Percentiles rank a stretch among this genome's conserved stretches.
Evolutionary conservation across 2,797 vertebrate species (phyloP).

Genomic region (Eulemur rubriventer): DNA sequence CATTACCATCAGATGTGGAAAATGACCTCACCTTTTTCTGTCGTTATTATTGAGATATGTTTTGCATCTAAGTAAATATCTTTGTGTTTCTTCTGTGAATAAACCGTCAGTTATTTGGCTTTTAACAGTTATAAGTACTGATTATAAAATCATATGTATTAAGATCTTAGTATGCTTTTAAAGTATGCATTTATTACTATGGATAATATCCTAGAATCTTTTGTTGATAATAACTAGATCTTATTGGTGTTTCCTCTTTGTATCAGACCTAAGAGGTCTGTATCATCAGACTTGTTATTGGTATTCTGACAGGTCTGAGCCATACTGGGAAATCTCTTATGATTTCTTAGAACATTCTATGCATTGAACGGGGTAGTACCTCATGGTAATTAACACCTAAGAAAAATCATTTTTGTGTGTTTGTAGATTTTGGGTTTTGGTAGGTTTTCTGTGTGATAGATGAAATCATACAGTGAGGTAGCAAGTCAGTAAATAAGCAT

Average conservation of each 20-base stretch:
- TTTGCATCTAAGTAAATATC: background rate
- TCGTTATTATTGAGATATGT: background rate
- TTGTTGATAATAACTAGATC: background rate
- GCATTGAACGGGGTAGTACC: background rate
- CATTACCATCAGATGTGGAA: background rate
- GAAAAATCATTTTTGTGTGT: background rate
- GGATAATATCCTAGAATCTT: background rate
- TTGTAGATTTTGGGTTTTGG: background rate
- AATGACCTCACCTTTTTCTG: background rate
- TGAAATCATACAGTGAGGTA: background rate
- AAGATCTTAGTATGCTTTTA: background rate
- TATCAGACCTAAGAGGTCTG: background rate
- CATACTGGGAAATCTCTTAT: background rate
- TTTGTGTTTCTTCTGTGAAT: conserved; percentile 7
- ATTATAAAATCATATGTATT: background rate
- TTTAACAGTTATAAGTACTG: conserved; percentile 21
- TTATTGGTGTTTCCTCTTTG: background rate
- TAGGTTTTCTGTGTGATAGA: background rate
- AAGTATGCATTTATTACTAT: background rate
- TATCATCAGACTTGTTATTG: background rate
- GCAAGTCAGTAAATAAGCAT: background rate
- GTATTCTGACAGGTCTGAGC: background rate
- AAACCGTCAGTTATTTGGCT: background rate
- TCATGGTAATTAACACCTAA: background rate
- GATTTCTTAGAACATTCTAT: background rate